These are phyloP conservation scores for Choloepus hoffmanni DNA, from an alignment of 2,113 vertebrate genomes.

Conservation along the genomic window DNA sequence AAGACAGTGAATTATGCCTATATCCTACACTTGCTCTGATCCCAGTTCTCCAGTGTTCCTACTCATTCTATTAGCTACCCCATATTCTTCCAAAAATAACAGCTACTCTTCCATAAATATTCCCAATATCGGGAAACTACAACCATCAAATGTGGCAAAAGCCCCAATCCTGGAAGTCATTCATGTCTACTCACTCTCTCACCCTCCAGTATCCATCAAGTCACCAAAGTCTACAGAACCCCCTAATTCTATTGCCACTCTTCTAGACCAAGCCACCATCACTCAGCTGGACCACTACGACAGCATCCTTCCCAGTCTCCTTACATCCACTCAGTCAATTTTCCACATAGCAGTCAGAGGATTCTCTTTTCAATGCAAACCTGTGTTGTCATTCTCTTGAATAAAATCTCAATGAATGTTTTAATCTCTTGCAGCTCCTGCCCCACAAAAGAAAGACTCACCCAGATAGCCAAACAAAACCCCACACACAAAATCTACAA, in stretches of 20 bases:
- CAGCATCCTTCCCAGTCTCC: not conserved
- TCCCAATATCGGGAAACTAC: not conserved
- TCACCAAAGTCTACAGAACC: not conserved
- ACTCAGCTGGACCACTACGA: not conserved
- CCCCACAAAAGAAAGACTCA: not conserved
- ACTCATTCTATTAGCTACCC: not conserved
- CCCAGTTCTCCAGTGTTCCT: not conserved
- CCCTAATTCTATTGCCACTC: not conserved
- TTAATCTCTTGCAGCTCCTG: not conserved
- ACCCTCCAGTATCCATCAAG: not conserved
- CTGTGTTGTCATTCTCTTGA: not conserved
- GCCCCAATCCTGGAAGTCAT: not conserved
- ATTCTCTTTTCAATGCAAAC: not conserved
- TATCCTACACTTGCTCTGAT: not conserved
- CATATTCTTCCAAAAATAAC: not conserved
- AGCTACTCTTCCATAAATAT: not conserved
- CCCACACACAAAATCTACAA: not conserved
- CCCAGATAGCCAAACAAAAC: not conserved
- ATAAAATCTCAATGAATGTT: conserved; percentile 13
- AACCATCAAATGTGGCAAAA: not conserved
- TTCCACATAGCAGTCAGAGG: not conserved
- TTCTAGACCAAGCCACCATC: not conserved
- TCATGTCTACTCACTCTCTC: not conserved
- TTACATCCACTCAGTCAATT: not conserved
- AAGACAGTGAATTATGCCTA: not conserved